Conservation (phyloP, 2,113 vertebrate genomes). For the Vombatus ursinus region DNA sequence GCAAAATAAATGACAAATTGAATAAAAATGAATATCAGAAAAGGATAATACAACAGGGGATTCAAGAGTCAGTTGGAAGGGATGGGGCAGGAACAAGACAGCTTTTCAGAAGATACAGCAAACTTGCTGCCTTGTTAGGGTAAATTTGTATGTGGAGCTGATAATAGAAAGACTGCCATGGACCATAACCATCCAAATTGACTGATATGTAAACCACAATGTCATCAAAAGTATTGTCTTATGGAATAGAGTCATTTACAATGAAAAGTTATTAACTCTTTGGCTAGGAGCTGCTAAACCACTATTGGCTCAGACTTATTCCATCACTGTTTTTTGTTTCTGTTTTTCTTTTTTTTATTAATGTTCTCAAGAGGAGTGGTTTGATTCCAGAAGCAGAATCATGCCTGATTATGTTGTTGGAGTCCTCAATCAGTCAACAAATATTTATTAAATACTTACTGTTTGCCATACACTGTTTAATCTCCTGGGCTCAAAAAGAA, state of each 20-base stretch:
- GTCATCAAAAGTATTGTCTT: constrained; percentile 43
- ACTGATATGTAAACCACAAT: constrained; percentile 55
- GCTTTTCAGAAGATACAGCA: constrained; percentile 33
- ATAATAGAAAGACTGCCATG: background rate
- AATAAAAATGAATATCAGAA: background rate
- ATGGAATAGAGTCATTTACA: constrained; percentile 54
- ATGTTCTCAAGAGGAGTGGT: background rate
- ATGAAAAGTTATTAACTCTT: constrained; percentile 59
- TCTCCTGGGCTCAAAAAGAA: background rate
- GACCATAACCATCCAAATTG: constrained; percentile 29
- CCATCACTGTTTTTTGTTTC: background rate
- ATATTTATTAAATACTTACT: background rate
- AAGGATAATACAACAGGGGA: background rate
- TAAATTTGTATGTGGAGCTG: constrained; percentile 3
- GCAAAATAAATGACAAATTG: background rate
- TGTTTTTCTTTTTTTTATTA: background rate
- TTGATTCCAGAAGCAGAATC: constrained; percentile 1
- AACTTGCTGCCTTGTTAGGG: constrained; percentile 28
- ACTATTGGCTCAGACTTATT: constrained; percentile 46
- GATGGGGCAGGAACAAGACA: background rate
- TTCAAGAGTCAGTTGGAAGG: background rate
- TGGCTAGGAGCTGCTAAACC: constrained; percentile 1
- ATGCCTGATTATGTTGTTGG: background rate
- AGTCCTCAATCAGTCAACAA: background rate
- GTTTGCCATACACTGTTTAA: background rate